Evolutionary conservation across 2,888 invertebrate species (phyloP), one percentile per base, ranked within the genome.

Genomic region (Spodoptera picta): DNA sequence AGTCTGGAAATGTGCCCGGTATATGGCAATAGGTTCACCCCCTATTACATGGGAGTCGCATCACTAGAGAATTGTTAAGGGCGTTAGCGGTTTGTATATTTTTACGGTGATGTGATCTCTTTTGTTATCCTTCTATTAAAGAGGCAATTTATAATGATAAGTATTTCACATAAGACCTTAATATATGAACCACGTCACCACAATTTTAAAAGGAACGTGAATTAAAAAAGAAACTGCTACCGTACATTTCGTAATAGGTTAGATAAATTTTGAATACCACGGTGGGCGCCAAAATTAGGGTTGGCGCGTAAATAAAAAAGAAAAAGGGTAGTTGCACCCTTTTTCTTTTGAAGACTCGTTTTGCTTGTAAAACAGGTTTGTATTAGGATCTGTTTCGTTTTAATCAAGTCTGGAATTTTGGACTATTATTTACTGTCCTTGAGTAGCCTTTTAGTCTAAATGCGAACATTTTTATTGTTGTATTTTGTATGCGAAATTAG

Each of bases 401-500:
- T 47, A 69, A 74, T 71, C 70, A 64, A 60, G 47, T 60, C 53
- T 64, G 49, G 59, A 64, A 75, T 54, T 60, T 47, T 46, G 45
- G 19, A 50, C 36, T 51, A 44, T 49, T 50, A 59, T 31, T 68
- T 44, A 68, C 3, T 45, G 24, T 4, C 1, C 41, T 74, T 31
- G 7, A 45, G n/a, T 46, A 49, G 23, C 3, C 3, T 19, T 52
- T 54, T 58, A 57, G 36, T 9, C 7, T 31, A 31, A 31, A 31
- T 31, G 31, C 1, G 7, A 14, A 14, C 5, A 4, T 6, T 7
- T 31, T 7, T 31, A 6, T 31, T 31, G 4, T 31, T 31, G 6
- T 31, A 36, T 36, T 36, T 19, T 36, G 7, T 36, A 9, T 36
- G 2, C 9, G 6, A 36, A 27, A 27, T 27, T 5, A 27, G 27